These are phyloP conservation scores for Polyommatus icarus DNA, from an alignment of 2,888 invertebrate species.

Conservation along the genomic window DNA sequence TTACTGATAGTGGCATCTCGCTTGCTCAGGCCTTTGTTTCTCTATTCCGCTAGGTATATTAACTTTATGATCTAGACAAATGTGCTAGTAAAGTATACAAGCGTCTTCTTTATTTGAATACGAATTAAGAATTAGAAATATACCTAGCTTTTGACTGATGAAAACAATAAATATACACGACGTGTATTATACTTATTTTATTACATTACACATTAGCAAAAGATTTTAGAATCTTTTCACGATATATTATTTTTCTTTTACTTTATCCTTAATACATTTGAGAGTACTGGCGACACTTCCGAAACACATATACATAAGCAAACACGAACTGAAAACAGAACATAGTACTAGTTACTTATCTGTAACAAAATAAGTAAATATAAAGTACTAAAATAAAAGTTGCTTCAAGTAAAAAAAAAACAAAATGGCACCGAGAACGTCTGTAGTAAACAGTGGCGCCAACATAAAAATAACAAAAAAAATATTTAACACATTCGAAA, in stretches of 20 bases:
- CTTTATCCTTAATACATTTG: neutral
- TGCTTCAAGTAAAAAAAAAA: neutral
- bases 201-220: neutral
- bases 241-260: neutral
- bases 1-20: no score
- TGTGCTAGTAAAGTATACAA: neutral
- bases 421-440: conserved; percentile 10
- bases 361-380: neutral
- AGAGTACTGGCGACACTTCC: neutral
- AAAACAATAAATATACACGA: neutral
- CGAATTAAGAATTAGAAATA: neutral
- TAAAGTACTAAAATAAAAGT: neutral
- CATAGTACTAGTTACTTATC: neutral
- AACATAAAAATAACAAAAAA: conserved; percentile 18
- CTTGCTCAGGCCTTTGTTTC: no score
- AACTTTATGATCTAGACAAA: no score
- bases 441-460: conserved; percentile 11
- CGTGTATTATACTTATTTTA: neutral
- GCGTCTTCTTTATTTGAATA: neutral
- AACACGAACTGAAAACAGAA: neutral
- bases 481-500: conserved; percentile 33
- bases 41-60: no score
- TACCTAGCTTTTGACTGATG: neutral
- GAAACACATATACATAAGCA: neutral
- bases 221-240: neutral